Conservation (phyloP, 2,113 vertebrate species). For the Protomyctophum bolini region DNA sequence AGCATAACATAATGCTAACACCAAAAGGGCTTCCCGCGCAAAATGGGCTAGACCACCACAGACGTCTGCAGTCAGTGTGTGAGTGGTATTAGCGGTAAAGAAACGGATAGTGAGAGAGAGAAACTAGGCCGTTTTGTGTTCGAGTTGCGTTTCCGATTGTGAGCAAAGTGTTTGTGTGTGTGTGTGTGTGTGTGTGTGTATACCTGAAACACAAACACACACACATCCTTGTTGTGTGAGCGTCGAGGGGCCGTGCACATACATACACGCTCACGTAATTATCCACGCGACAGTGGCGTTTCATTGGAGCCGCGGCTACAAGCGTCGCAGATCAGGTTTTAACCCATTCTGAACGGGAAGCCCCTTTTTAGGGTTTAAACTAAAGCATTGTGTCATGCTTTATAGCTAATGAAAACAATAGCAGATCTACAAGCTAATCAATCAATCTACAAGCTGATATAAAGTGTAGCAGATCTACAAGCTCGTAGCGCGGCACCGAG, state of each 20-base stretch:
- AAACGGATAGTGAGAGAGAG: not conserved
- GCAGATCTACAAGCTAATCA: too few relatives aligned
- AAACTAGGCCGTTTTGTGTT: not conserved
- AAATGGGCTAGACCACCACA: constrained; percentile 9
- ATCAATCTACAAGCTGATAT: too few relatives aligned
- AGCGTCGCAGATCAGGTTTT: constrained; percentile 32
- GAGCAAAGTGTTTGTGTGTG: not conserved
- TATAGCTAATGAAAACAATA: too few relatives aligned
- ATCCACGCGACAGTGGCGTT: constrained; percentile 20
- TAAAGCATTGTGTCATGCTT: too few relatives aligned
- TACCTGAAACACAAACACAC: too few relatives aligned
- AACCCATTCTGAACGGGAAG: too few relatives aligned
- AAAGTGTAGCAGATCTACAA: too few relatives aligned
- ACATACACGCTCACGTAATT: not conserved
- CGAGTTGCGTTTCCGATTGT: not conserved
- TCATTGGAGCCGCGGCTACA: not conserved
- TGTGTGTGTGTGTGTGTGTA: constrained; percentile 16
- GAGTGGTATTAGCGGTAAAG: not conserved
- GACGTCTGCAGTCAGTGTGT: not conserved
- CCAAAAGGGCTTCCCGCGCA: too few relatives aligned
- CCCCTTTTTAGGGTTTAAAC: too few relatives aligned
- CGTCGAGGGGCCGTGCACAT: not conserved
- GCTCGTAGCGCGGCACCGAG: too few relatives aligned
- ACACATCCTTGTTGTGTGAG: not conserved
- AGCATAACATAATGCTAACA: too few relatives aligned